Conservation (phyloP, 2,113 vertebrate genomes). For the Aldabrachelys gigantea region DNA sequence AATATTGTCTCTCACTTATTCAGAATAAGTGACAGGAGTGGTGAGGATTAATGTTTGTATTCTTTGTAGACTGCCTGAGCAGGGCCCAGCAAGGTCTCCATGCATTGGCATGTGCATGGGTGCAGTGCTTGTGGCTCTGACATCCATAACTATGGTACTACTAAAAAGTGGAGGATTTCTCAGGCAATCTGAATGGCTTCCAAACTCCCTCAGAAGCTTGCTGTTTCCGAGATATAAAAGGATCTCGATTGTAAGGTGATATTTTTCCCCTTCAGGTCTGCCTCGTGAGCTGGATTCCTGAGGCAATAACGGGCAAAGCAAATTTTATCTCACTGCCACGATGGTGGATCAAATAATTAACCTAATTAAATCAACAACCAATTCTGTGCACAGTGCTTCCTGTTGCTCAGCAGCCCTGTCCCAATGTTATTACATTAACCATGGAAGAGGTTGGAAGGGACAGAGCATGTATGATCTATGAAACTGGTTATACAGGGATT, state of each 20-base stretch:
- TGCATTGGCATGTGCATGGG: too few species aligned
- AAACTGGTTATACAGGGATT: not conserved
- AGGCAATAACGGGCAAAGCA: not conserved
- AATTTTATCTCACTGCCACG: not conserved
- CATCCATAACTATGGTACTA: too few species aligned
- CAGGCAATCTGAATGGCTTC: not conserved
- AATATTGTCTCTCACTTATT: not conserved
- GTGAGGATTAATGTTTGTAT: not conserved
- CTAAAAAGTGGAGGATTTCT: not conserved
- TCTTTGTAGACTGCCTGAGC: accelerated
- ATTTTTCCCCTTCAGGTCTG: not conserved
- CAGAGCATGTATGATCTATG: not conserved
- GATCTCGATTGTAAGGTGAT: not conserved
- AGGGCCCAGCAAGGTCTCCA: too few species aligned
- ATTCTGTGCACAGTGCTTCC: too few species aligned
- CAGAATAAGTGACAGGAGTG: not conserved
- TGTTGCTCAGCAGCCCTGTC: too few species aligned
- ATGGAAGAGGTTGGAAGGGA: too few species aligned
- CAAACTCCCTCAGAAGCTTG: not conserved
- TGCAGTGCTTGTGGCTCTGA: not conserved
- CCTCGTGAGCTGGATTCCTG: not conserved
- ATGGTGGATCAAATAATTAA: not conserved
- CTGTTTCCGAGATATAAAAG: not conserved
- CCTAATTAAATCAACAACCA: too few species aligned
- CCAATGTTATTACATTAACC: too few species aligned